Percentiles rank a stretch among this genome's conserved stretches.
These are phyloP conservation scores for Hylaea fasciaria DNA, from an alignment of 2,888 invertebrate species.

Conservation along the genomic window DNA sequence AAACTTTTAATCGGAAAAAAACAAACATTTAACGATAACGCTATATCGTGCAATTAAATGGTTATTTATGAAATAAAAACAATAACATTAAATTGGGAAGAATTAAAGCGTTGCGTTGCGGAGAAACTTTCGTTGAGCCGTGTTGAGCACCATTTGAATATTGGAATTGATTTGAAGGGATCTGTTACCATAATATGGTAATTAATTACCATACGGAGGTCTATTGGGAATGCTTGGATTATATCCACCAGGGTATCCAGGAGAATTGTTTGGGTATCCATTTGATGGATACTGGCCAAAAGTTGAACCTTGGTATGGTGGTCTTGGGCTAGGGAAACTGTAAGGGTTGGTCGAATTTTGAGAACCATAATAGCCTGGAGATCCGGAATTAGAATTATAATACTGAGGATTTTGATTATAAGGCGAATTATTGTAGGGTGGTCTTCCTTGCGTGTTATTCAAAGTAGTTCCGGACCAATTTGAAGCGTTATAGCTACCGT, in stretches of 20 bases:
- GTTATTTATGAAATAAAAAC: not conserved
- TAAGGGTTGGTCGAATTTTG: slow-evolving; percentile 31
- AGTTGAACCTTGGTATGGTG: slow-evolving; percentile 20
- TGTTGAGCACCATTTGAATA: slow-evolving; percentile 42
- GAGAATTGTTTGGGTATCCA: slow-evolving; percentile 23
- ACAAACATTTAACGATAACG: no score
- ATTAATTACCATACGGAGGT: slow-evolving; percentile 25
- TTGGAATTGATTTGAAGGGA: slow-evolving; percentile 26
- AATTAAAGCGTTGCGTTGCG: slow-evolving; percentile 51
- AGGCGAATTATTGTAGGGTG: slow-evolving; percentile 28
- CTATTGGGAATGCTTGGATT: slow-evolving; percentile 43
- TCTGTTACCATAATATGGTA: slow-evolving; percentile 35
- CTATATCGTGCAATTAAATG: not conserved
- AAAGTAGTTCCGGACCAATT: slow-evolving; percentile 24
- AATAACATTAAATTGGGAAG: slow-evolving; percentile 37
- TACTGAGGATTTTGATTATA: slow-evolving; percentile 32
- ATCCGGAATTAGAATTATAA: slow-evolving; percentile 29
- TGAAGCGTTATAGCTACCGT: slow-evolving; percentile 22
- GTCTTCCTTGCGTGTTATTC: slow-evolving; percentile 31
- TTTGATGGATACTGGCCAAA: slow-evolving; percentile 28
- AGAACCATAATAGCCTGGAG: slow-evolving; percentile 35
- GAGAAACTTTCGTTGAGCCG: slow-evolving; percentile 51
- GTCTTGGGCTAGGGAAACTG: slow-evolving; percentile 24
- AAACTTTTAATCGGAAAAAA: slow-evolving; percentile 2
- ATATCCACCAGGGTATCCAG: slow-evolving; percentile 29